These are phyloP conservation scores for Vanacampus margaritifer DNA, from an alignment of 2,113 vertebrate species.

Conservation along the genomic window DNA sequence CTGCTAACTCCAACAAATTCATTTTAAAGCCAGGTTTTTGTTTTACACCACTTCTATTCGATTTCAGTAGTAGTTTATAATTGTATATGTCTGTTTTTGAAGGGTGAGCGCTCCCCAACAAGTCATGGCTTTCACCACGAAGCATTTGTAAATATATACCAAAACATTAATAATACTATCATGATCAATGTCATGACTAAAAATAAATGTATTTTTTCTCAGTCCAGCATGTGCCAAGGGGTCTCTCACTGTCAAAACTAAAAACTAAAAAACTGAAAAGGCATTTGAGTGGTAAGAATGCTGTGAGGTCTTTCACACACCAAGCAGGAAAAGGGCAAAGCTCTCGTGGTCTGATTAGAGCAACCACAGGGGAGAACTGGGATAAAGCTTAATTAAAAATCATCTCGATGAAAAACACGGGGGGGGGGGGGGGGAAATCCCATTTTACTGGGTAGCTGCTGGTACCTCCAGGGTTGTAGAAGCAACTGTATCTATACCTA, in stretches of 20 bases:
- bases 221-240: neutral
- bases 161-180: too few species aligned
- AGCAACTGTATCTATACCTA: constrained; percentile 39
- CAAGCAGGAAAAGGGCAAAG: constrained; percentile 33
- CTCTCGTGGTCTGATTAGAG: constrained; percentile 67
- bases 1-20: too few species aligned
- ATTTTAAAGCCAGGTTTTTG: too few species aligned
- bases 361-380: constrained; percentile 52
- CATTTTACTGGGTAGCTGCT: constrained; percentile 46
- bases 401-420: constrained; percentile 74
- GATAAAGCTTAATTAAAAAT: constrained; percentile 73
- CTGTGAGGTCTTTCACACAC: constrained; percentile 36
- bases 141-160: too few species aligned
- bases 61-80: too few species aligned
- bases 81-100: too few species aligned
- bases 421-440: too few species aligned
- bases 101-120: too few species aligned
- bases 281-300: constrained; percentile 26
- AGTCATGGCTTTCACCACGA: too few species aligned
- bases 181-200: too few species aligned
- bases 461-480: constrained; percentile 40
- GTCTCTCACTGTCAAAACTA: neutral
- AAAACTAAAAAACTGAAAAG: neutral
- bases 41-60: too few species aligned
- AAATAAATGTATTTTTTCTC: neutral